Conservation (phyloP, 1,140 invertebrate species). For the Heliconius congener region DNA sequence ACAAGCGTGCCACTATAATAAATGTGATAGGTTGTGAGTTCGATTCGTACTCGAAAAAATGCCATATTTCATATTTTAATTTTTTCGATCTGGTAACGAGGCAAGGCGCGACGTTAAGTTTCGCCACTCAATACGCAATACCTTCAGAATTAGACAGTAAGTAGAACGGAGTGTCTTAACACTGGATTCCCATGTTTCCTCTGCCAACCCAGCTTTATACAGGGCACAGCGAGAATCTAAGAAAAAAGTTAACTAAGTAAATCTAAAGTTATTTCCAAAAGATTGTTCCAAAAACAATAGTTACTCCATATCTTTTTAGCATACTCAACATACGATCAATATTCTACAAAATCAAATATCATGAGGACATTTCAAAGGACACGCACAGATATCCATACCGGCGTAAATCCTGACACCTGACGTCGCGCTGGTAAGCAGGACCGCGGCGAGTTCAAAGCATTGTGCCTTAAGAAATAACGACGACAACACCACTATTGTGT, state of each 20-base stretch:
- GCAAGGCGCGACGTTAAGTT: neutral
- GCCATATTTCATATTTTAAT: neutral
- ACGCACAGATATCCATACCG: neutral
- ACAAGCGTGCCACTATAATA: too few relatives aligned
- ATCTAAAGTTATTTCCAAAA: neutral
- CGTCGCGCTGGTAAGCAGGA: neutral
- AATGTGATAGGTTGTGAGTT: too few relatives aligned
- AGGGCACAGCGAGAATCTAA: neutral
- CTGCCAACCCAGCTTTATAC: neutral
- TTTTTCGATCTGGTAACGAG: neutral
- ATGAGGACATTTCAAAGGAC: neutral
- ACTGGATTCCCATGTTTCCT: neutral
- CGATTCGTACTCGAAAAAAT: too few relatives aligned
- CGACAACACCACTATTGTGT: constrained; percentile 46
- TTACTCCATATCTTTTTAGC: neutral
- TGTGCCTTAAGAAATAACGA: constrained; percentile 40
- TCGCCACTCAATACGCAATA: neutral
- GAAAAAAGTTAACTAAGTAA: neutral
- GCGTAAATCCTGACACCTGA: neutral
- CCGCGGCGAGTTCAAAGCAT: constrained; percentile 49
- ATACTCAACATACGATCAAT: neutral
- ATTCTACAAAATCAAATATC: neutral
- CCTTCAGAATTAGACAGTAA: neutral
- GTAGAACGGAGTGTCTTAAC: neutral
- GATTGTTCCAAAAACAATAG: neutral